Evolutionary conservation across 1,140 invertebrate species (phyloP), one percentile per base, ranked within the genome.

Genomic region (Dinothrombium tinctorium): DNA sequence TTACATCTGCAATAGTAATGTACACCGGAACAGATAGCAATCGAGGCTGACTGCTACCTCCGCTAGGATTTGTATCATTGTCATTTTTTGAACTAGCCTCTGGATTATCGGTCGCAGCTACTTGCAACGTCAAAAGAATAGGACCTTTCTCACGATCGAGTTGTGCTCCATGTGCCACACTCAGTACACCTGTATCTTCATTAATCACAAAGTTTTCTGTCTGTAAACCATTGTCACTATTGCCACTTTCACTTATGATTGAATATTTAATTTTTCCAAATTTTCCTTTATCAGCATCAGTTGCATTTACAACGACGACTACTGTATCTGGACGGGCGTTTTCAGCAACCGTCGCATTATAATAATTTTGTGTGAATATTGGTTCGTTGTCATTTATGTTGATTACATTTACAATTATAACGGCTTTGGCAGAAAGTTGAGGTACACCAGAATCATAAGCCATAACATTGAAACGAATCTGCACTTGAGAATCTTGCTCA

Each of bases 361-460:
- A 94, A 56, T 86, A 80, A 49, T 81, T 83, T 59, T 82, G 79
- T 57, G 89, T 83, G 68, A 94, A 94, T 51, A 87, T 79, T 31
- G 87, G 87, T 55, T 89, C 82, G 61, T 90, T 89, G 61, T 92
- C 82, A 47, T 65, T 87, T 46, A 86, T 74, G 43, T 61, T 51
- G 7, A 54, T 15, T 7, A 90, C 67, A 28, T 72, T 69, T 0
- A 87, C 73, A 6, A 61, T 67, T 3, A 92, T 69, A 12, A 67
- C 63, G 0, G 79, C 76, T 0, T 69, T 66, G 0, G 78, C 68
- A 6, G 72, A 73, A 32, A 76, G 59, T 49, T 76, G 72, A 2
- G 84, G 83, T 0, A 81, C 67, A 9, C 82, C 82, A 1, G 72
- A 72, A 58, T 89, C 84, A 48, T 69, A 74, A 0, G 77, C 82